phyloP scores from a whole-genome alignment of 2,797 vertebrate species.

The Geotrypetes seraphini region DNA sequence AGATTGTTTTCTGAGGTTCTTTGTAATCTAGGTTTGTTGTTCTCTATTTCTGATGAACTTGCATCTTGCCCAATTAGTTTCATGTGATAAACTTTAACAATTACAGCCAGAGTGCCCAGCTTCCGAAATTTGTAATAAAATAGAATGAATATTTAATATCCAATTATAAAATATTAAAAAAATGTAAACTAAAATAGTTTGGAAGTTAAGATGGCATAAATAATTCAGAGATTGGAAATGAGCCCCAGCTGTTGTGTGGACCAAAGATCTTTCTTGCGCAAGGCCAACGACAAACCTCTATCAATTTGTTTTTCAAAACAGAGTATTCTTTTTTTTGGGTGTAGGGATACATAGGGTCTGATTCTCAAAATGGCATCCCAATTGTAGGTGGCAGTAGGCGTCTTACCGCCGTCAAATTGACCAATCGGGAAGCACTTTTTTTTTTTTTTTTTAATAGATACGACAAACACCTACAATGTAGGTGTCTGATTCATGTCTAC shows the following conservation, averaged over 20 bases:
- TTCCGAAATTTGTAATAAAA: constrained; percentile 54
- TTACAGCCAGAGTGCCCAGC: constrained; percentile 22
- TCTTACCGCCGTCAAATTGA: too few species aligned
- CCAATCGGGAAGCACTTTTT: too few species aligned
- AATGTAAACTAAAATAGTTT: constrained; percentile 51
- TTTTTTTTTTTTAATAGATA: too few species aligned
- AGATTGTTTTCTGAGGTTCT: too few species aligned
- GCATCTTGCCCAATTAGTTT: not conserved
- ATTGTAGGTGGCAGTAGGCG: too few species aligned
- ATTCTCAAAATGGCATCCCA: too few species aligned
- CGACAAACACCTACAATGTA: too few species aligned
- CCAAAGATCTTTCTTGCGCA: constrained; percentile 9
- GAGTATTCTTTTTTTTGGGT: too few species aligned
- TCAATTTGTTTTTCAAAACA: too few species aligned
- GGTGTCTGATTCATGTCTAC: too few species aligned
- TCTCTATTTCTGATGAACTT: constrained; percentile 6
- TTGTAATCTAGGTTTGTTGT: not conserved
- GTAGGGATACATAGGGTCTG: too few species aligned
- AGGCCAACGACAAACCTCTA: too few species aligned
- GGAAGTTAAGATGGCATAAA: constrained; percentile 42
- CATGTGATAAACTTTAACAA: constrained; percentile 28
- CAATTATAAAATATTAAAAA: constrained; percentile 63
- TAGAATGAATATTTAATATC: constrained; percentile 55
- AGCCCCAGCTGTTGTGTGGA: not conserved
- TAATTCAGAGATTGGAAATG: constrained; percentile 39